Percentiles rank a stretch among this genome's conserved stretches.
Conservation (phyloP, 2,888 invertebrate genomes). For the Dicyrtoma fusca region DNA sequence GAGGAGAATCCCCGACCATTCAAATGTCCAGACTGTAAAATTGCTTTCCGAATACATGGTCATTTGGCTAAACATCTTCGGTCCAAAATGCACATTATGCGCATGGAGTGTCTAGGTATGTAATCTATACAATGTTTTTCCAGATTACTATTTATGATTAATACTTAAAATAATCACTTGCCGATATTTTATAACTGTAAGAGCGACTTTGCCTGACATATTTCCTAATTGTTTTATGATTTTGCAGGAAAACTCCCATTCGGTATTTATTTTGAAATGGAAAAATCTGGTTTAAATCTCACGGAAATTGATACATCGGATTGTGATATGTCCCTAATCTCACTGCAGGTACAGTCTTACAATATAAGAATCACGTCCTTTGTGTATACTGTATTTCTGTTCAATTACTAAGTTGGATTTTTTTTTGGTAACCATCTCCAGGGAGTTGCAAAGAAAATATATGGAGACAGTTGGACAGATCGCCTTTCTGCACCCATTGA, state of each 20-base stretch:
- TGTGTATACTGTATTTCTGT: slow-evolving; percentile 4
- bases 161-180: neutral
- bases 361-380: too few relatives aligned
- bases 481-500: slow-evolving; percentile 44
- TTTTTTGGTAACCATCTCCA: slow-evolving; percentile 28
- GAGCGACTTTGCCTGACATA: neutral
- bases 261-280: slow-evolving; percentile 92
- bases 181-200: too few relatives aligned
- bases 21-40: slow-evolving; percentile 92
- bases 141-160: neutral
- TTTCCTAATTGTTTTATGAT: slow-evolving; percentile 12
- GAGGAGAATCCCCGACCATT: slow-evolving; percentile 93
- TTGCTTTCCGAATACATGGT: slow-evolving; percentile 94
- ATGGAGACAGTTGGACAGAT: slow-evolving; percentile 54
- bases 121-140: neutral
- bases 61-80: slow-evolving; percentile 96
- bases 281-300: slow-evolving; percentile 83
- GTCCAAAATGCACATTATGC: slow-evolving; percentile 94
- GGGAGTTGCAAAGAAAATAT: slow-evolving; percentile 54
- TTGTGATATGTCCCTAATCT: slow-evolving; percentile 90
- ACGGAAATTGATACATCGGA: slow-evolving; percentile 96
- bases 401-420: too few relatives aligned
- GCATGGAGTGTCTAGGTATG: slow-evolving; percentile 80
- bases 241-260: slow-evolving; percentile 74
- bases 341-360: slow-evolving; percentile 70